Evolutionary conservation across 2,797 vertebrate species (phyloP).

Genomic region (Allobates femoralis): DNA sequence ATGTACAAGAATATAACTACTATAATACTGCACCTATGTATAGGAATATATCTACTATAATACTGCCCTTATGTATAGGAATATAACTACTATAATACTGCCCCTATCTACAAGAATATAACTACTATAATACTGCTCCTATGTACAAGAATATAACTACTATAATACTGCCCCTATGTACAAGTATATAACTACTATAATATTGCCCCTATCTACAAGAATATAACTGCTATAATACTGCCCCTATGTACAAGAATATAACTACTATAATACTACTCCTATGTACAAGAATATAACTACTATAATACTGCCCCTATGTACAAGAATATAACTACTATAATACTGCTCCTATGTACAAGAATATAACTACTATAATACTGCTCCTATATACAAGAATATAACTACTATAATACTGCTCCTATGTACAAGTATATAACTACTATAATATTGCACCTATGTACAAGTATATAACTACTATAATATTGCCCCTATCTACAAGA

Average conservation of each 20-base stretch:
- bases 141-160: constrained; percentile 19
- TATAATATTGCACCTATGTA: no score
- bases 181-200: no score
- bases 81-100: constrained; percentile 14
- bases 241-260: constrained; percentile 12
- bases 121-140: neutral
- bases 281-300: constrained; percentile 13
- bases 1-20: constrained; percentile 14
- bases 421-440: no score
- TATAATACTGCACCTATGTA: neutral
- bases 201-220: no score
- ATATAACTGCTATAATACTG: no score
- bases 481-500: neutral
- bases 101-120: neutral
- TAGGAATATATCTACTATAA: neutral
- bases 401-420: no score
- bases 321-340: neutral
- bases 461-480: neutral
- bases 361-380: constrained; percentile 25
- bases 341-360: constrained; percentile 6
- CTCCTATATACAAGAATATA: neutral
- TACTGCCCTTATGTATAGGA: neutral
- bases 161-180: no score
- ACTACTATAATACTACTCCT: constrained; percentile 12
- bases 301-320: neutral